Base-by-base conservation (phyloP, 2,888 invertebrate genomes). In the Tetragonula carbonaria region DNA sequence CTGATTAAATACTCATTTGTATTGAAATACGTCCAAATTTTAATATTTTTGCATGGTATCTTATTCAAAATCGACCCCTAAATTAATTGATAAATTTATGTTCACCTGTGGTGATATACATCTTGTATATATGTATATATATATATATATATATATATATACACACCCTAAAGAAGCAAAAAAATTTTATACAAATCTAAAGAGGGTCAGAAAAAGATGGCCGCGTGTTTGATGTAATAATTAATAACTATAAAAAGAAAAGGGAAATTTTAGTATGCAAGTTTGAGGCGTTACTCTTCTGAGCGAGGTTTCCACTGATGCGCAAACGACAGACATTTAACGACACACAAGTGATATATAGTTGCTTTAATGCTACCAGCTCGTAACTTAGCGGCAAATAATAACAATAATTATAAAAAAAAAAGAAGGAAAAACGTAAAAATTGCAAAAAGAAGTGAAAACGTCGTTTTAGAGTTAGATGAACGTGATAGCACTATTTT, bases 401-500 rank as follows among this genome's bases (percentile, higher is more conserved):
- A 28, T 21, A 80, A 57, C 18, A 59, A 45, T 66, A 62, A 23
- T 59, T 18, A 67, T 51, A 53, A 76, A 70, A 77, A 81, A 77
- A 65, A 74, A 70, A 50, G 53, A 33, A 81, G 51, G 33, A 71
- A 72, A 72, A 82, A 67, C 53, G 45, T 21, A 81, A 71, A 72
- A 62, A 33, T 70, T 23, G 63, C 77, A 71, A 77, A 77, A 77
- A 81, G 79, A 80, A 82, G 55, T 71, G 75, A 76, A 77, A 66
- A 71, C 75, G 78, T 78, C 71, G 74, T 85, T 77, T 88, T 88
- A 87, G 86, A 70, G 62, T 83, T 84, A 84, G 84, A 84, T 88
- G 82, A 90, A 87, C 85, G 87, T 86, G 87, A 88, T 86, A 88
- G 86, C 82, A 86, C 86, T 88, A 86, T 90, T 90, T 90, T 88